A percentile compares a stretch with the other conserved stretches of the same genome.
Evolutionary conservation across 2,888 invertebrate species (phyloP).

Genomic region (Torymus aiolomorphi): DNA sequence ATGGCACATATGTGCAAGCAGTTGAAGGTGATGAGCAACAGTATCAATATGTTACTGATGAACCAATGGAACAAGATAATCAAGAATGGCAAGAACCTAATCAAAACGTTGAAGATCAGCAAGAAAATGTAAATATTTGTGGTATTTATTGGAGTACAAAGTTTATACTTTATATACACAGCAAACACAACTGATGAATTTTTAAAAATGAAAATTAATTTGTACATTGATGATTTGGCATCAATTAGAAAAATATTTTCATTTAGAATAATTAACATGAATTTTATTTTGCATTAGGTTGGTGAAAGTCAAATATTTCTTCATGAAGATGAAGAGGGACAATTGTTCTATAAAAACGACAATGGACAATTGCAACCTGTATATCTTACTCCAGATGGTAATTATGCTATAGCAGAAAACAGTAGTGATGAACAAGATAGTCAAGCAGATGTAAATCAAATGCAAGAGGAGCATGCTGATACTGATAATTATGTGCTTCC

Average conservation of each 20-base stretch:
- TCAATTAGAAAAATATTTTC: too few species aligned
- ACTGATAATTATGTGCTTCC: slow-evolving; percentile 65
- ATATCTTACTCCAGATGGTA: slow-evolving; percentile 73
- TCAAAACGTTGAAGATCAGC: slow-evolving; percentile 60
- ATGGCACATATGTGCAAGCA: slow-evolving; percentile 57
- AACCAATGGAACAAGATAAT: slow-evolving; percentile 67
- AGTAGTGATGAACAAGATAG: slow-evolving; percentile 68
- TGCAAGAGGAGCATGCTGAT: slow-evolving; percentile 61
- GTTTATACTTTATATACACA: too few species aligned
- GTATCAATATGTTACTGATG: slow-evolving; percentile 66
- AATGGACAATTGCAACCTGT: slow-evolving; percentile 71
- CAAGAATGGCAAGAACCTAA: slow-evolving; percentile 69
- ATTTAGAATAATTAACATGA: background rate
- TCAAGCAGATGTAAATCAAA: slow-evolving; percentile 61
- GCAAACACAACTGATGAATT: too few species aligned
- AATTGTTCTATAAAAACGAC: slow-evolving; percentile 74
- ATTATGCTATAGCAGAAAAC: slow-evolving; percentile 72
- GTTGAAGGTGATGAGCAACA: slow-evolving; percentile 65
- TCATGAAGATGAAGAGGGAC: slow-evolving; percentile 73
- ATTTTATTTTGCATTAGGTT: slow-evolving; percentile 40
- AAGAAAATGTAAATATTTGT: slow-evolving; percentile 47
- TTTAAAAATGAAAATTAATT: too few species aligned
- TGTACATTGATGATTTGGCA: too few species aligned
- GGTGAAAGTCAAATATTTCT: slow-evolving; percentile 72
- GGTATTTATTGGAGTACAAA: too few species aligned